A percentile compares a stretch with the other conserved stretches of the same genome.
phyloP scores from a whole-genome alignment of 2,113 vertebrate species.

The Charadrius vociferus region DNA sequence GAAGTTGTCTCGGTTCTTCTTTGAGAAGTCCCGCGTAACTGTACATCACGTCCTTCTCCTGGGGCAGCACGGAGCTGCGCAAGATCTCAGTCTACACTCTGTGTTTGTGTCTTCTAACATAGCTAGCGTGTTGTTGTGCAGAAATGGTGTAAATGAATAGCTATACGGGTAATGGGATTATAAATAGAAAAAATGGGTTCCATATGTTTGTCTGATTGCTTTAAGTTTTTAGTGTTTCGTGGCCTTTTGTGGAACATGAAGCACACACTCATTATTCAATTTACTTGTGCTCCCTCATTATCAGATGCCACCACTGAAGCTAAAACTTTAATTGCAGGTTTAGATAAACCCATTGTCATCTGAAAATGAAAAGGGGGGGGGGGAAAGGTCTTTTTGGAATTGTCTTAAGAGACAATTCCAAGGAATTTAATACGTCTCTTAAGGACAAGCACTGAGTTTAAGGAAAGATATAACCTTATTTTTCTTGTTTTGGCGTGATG shows the following conservation, averaged over 20 bases:
- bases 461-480: background rate
- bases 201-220: slow-evolving; percentile 45
- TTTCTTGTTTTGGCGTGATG: background rate
- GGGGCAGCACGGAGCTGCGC: background rate
- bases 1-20: background rate
- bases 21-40: background rate
- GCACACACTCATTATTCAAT: background rate
- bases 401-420: background rate
- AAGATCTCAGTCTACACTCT: background rate
- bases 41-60: background rate
- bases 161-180: slow-evolving; percentile 24
- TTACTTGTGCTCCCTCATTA: slow-evolving; percentile 4
- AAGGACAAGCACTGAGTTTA: background rate
- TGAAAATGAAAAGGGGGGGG: background rate
- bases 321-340: slow-evolving; percentile 15
- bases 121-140: background rate
- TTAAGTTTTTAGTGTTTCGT: background rate
- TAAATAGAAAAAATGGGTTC: slow-evolving; percentile 55
- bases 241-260: background rate
- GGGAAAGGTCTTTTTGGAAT: no score
- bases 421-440: background rate
- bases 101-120: background rate
- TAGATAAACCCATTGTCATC: background rate
- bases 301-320: background rate
- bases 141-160: slow-evolving; percentile 43